Percentiles rank a stretch among this genome's conserved stretches.
These are phyloP conservation scores for Rhodophaea formosa DNA, from an alignment of 2,888 invertebrate genomes.

Conservation along the genomic window DNA sequence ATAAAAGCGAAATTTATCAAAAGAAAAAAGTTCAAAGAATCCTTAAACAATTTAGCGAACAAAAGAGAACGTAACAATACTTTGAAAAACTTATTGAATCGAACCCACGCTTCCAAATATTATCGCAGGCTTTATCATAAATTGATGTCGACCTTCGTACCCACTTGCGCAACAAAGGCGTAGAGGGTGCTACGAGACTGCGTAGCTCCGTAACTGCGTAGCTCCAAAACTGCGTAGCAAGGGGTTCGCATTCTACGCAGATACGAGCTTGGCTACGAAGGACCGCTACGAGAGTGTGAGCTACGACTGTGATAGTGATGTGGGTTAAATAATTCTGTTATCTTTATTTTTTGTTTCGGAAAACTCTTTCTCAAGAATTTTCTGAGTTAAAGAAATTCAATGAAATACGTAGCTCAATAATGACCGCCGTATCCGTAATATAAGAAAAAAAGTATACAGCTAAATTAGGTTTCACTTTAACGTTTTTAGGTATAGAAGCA, in stretches of 20 bases:
- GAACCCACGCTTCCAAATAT: not conserved
- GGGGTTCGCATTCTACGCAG: not conserved
- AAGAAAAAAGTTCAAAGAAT: not conserved
- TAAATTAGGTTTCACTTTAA: too few species aligned
- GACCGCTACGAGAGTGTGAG: not conserved
- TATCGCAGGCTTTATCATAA: not conserved
- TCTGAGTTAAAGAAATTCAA: too few species aligned
- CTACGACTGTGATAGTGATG: not conserved
- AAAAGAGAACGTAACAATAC: not conserved
- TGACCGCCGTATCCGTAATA: too few species aligned
- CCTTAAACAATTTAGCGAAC: not conserved
- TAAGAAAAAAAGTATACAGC: too few species aligned
- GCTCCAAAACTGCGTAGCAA: slow-evolving; percentile 21
- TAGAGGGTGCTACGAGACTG: slow-evolving; percentile 20
- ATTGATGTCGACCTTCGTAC: slow-evolving; percentile 2
- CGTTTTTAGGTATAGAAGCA: too few species aligned
- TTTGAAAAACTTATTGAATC: not conserved
- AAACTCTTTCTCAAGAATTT: too few species aligned
- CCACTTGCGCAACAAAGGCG: slow-evolving; percentile 16
- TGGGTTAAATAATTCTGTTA: not conserved
- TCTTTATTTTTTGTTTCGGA: too few species aligned
- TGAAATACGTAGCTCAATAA: too few species aligned
- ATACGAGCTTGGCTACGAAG: not conserved
- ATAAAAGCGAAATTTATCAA: not conserved
- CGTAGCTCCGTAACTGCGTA: slow-evolving; percentile 4